A percentile compares a stretch with the other conserved stretches of the same genome.
Conservation (phyloP, 2,113 vertebrate species). For the Lamprotornis superbus region DNA sequence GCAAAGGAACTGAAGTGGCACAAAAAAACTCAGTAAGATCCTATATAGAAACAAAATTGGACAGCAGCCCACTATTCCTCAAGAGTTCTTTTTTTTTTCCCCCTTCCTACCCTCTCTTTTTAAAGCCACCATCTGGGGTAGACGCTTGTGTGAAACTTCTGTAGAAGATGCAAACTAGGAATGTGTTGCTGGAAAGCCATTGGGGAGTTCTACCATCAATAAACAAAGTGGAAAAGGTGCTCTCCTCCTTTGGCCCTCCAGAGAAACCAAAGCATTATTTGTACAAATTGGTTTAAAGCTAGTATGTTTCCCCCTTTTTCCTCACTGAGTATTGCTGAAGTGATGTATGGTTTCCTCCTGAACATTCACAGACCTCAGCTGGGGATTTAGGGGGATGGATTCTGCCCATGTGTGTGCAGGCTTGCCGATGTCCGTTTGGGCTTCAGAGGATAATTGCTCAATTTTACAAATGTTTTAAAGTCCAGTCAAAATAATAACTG, state of each 20-base stretch:
- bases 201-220: not conserved
- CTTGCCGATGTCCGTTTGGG: not conserved
- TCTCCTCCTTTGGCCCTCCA: not conserved
- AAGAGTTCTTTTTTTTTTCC: not conserved
- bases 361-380: not conserved
- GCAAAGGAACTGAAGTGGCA: not conserved
- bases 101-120: not conserved
- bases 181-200: not conserved
- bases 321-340: not conserved
- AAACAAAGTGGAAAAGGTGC: not conserved
- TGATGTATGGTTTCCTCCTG: not conserved
- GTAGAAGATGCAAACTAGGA: not conserved
- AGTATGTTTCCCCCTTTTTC: not conserved
- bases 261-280: not conserved
- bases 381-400: not conserved
- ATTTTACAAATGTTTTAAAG: not conserved
- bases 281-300: not conserved
- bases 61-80: not conserved
- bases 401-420: not conserved
- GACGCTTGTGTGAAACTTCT: not conserved
- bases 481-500: not conserved
- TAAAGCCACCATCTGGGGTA: not conserved
- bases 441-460: not conserved
- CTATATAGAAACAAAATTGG: not conserved
- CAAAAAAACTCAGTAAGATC: not conserved